These are phyloP conservation scores for Amniataba percoides DNA, from an alignment of 2,797 vertebrate species.

Conservation along the genomic window DNA sequence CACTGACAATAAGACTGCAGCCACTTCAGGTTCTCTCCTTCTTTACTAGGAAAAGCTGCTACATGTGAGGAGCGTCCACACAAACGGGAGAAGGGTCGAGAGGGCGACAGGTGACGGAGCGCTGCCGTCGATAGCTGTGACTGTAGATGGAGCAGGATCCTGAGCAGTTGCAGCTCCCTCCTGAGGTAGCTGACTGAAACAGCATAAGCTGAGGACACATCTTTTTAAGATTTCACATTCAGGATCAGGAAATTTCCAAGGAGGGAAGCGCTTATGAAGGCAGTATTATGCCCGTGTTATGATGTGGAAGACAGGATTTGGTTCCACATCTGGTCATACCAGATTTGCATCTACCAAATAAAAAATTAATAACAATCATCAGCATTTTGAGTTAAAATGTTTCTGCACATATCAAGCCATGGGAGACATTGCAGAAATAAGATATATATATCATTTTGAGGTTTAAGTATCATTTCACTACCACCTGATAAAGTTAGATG, in stretches of 20 bases:
- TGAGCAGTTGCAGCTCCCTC: conserved; percentile 83
- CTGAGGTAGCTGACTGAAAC: conserved; percentile 77
- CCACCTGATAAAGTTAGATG: not conserved
- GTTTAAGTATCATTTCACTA: not conserved
- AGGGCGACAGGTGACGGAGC: conserved; percentile 64
- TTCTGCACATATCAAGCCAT: not conserved
- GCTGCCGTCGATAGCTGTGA: conserved; percentile 30
- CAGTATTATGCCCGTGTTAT: not conserved
- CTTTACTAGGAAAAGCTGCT: conserved; percentile 1
- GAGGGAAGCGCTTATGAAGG: not conserved
- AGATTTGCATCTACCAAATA: not conserved
- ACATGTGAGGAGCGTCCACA: not conserved
- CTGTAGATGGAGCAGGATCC: conserved; percentile 46
- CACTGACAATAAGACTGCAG: not conserved
- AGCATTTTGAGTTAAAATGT: not conserved
- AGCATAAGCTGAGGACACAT: conserved; percentile 46
- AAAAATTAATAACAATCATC: not conserved
- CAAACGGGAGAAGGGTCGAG: conserved; percentile 14
- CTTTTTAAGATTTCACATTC: not conserved
- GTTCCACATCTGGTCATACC: not conserved
- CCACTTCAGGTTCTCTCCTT: not conserved
- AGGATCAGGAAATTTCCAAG: not conserved
- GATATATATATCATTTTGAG: not conserved
- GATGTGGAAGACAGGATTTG: not conserved
- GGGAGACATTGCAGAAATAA: conserved; percentile 1